These are phyloP conservation scores for Iguana delicatissima DNA, from an alignment of 2,797 vertebrate genomes.

Conservation along the genomic window DNA sequence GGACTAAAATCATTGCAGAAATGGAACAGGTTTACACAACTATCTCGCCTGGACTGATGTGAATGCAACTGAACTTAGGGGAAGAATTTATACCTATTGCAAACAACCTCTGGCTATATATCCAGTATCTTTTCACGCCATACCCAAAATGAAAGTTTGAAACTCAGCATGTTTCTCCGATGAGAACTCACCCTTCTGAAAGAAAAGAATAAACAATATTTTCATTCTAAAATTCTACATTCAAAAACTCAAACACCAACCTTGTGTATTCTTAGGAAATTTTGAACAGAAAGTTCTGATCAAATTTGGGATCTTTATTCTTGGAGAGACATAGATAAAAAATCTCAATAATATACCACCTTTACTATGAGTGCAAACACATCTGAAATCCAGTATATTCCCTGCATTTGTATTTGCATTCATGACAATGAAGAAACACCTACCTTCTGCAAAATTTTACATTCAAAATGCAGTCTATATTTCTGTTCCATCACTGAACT, in stretches of 20 bases:
- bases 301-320: not conserved
- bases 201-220: not conserved
- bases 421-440: not conserved
- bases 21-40: not conserved
- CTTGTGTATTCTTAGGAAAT: not conserved
- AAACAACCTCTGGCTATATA: not conserved
- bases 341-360: too few species aligned
- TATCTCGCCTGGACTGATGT: not conserved
- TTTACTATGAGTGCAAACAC: not conserved
- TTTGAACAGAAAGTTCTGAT: not conserved
- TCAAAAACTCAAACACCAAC: not conserved
- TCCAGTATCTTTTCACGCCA: not conserved
- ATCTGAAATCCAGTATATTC: not conserved
- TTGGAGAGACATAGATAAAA: not conserved
- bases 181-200: not conserved
- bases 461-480: not conserved
- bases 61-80: not conserved
- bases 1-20: not conserved
- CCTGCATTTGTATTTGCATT: not conserved
- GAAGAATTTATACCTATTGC: not conserved
- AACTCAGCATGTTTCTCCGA: not conserved
- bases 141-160: not conserved
- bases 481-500: not conserved
- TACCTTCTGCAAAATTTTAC: not conserved
- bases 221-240: not conserved